phyloP scores from a whole-genome alignment of 2,888 invertebrate genomes.

The Meta bourneti region DNA sequence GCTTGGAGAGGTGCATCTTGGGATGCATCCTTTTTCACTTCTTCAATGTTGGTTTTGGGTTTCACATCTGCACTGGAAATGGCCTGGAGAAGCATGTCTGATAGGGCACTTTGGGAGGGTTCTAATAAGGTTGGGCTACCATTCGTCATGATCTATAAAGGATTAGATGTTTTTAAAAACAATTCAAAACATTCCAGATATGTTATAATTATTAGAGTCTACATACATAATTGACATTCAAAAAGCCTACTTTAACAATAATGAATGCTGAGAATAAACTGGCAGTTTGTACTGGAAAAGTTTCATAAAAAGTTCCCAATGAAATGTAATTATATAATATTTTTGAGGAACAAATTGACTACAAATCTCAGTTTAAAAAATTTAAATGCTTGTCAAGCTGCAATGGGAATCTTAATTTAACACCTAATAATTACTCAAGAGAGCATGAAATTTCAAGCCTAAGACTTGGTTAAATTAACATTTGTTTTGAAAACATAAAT shows the following conservation, averaged over 20 bases:
- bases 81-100: conserved; percentile 82
- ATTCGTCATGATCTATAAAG: conserved; percentile 79
- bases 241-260: no score
- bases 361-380: no score
- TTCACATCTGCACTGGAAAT: conserved; percentile 83
- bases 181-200: background rate
- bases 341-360: background rate
- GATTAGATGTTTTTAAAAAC: background rate
- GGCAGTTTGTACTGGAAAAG: background rate
- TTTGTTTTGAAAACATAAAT: no score
- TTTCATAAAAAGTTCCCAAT: background rate
- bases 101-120: conserved; percentile 79
- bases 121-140: conserved; percentile 78
- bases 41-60: conserved; percentile 82
- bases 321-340: background rate
- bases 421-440: no score
- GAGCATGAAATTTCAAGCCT: no score
- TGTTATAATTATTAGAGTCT: background rate
- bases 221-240: background rate
- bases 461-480: no score
- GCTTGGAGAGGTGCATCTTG: conserved; percentile 82
- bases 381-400: no score
- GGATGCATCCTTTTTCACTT: conserved; percentile 82
- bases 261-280: background rate
- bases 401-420: no score